Conservation (phyloP, 2,113 vertebrate genomes). For the Larimichthys polyactis region DNA sequence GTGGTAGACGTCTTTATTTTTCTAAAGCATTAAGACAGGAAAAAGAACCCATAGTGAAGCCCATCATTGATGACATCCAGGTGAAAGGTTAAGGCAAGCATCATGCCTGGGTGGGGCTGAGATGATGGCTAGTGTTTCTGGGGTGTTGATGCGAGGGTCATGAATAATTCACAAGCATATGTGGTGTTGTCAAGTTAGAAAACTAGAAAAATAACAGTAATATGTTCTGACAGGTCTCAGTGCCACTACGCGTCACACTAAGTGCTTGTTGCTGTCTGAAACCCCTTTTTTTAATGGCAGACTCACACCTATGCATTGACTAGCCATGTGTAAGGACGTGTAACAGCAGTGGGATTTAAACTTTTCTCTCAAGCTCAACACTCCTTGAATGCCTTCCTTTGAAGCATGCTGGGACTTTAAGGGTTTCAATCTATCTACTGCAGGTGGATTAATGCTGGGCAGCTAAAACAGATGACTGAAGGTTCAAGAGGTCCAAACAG, state of each 20-base stretch:
- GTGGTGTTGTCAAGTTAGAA: slow-evolving; percentile 2
- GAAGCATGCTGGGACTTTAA: not conserved
- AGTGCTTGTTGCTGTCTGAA: not conserved
- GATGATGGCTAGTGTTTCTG: slow-evolving; percentile 22
- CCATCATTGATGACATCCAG: slow-evolving; percentile 23
- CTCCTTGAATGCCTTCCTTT: not conserved
- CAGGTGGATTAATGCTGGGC: not conserved
- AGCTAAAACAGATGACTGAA: not conserved
- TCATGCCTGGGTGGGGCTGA: slow-evolving; percentile 33
- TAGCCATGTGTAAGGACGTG: not conserved
- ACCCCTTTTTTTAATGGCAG: not conserved
- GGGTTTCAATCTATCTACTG: not conserved
- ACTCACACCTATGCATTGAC: not conserved
- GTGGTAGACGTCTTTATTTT: not conserved
- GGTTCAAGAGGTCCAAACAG: not conserved
- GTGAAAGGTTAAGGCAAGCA: slow-evolving; percentile 29
- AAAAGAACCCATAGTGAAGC: not conserved
- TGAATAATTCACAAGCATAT: slow-evolving; percentile 56
- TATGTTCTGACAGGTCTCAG: not conserved
- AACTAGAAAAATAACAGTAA: not conserved
- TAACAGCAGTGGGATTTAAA: not conserved
- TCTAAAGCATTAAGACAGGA: slow-evolving; percentile 21
- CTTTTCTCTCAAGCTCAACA: not conserved
- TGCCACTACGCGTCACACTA: not conserved
- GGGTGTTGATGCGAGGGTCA: slow-evolving; percentile 48